Evolutionary conservation across 1,140 invertebrate genomes (phyloP), one percentile per base, ranked within the genome.

Genomic region (Lepidurus packardi): DNA sequence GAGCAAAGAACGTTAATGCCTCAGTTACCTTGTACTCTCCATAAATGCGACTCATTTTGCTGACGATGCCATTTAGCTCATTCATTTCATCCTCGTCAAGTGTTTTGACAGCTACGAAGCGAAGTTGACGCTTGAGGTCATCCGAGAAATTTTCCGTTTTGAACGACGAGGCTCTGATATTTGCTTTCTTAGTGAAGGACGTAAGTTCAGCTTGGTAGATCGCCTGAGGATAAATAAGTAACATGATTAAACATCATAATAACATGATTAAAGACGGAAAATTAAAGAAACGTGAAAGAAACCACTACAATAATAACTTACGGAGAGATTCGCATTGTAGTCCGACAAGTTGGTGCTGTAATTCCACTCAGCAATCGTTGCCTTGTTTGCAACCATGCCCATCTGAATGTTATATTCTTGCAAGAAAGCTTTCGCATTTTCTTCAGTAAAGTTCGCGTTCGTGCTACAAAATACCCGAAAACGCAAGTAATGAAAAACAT

Each of bases 281-380:
- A 41, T 44, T 34, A 34, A 2, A 11, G 2, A 7, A 42, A n/a
- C 53, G 25, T 34, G 25, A 7, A 21, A 74, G 74, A 42, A 53
- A 5, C 53, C 0, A 11, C 3, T 77, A 34, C 73, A 65, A 11
- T 13, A n/a, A 45, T 78, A 11, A 78, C 80, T 79, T 82, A 83
- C 82, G 16, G 80, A 73, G n/a, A 47, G 77, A 10, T 80, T 74
- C 21, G 81, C 81, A 76, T 82, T 83, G 53, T 80, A 79, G 11
- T 81, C 79, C 8, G 82, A 82, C 44, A 83, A 77, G 77, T 83
- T 83, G 47, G 83, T 83, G 65, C 82, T 82, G 79, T 83, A 83
- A 25, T 78, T 78, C 83, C 83, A 83, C 10, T 82, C 81, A 10
- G 83, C 83, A 11, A 81, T 21, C 74, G 76, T 65, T 10, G 53